Evolutionary conservation across 2,113 vertebrate species (phyloP).

Genomic region (Nettapus auritus): DNA sequence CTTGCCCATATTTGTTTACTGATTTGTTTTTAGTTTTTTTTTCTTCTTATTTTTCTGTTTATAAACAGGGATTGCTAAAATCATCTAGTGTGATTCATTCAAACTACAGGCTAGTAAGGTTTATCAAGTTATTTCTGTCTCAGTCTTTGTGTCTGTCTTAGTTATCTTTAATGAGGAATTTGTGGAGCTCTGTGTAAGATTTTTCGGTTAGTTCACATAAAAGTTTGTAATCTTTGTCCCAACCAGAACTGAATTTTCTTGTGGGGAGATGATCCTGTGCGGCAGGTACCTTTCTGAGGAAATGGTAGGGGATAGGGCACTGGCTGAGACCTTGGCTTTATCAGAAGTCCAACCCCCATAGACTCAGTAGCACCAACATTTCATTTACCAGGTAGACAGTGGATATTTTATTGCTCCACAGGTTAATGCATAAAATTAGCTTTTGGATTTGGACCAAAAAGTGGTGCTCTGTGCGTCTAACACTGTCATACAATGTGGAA

Average conservation of each 20-base stretch:
- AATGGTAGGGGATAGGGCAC: not conserved
- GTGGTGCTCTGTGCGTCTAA: not conserved
- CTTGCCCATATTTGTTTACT: not conserved
- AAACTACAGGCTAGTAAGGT: not conserved
- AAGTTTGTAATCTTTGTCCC: not conserved
- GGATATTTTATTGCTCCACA: not conserved
- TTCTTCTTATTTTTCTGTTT: not conserved
- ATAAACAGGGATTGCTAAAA: not conserved
- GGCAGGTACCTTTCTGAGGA: not conserved
- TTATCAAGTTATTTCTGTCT: not conserved
- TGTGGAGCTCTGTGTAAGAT: not conserved
- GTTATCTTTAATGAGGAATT: not conserved
- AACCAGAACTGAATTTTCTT: not conserved
- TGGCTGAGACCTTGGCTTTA: not conserved
- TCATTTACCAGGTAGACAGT: not conserved
- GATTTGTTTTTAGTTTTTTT: not conserved
- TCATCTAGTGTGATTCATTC: not conserved
- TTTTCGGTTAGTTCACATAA: not conserved
- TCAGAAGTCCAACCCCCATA: not conserved
- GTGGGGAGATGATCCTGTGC: not conserved
- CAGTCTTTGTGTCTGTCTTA: not conserved
- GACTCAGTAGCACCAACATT: not conserved
- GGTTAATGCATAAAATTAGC: not conserved
- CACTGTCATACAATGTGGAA: not conserved
- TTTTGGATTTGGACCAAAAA: not conserved